Base-by-base conservation (phyloP, 2,113 vertebrate species). In the Microcebus tavaratra region DNA sequence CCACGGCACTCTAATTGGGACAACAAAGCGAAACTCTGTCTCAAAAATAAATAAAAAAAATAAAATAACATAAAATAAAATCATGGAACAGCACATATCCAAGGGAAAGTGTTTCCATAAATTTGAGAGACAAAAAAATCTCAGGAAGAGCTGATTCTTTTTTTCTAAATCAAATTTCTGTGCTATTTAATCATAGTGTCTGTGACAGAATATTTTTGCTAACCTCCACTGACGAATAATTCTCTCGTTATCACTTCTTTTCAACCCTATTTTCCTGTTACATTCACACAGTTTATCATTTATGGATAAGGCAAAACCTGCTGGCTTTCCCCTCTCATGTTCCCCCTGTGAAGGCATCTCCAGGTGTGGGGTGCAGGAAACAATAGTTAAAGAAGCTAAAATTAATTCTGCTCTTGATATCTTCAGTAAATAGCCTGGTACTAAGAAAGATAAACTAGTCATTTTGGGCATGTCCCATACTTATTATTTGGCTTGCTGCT, bases 111-210 rank as follows among this genome's bases (percentile, higher is more conserved):
- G 45, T 36, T 78, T 31, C 67, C 36, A 91, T 68, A 76, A 90
- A 67, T 72, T 53, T 83, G 34, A 70, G 39, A 93, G 8, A 68
- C n/a, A 57, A 18, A 57, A 96, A 68, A n/a, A 84, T 59, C 21
- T 75, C 80, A 92, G 59, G 21, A 73, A 73, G n/a, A 88, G 4
- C 9, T 27, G 34, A 70, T 73, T 63, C 34, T 57, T 67, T 82
- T 88, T 70, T 36, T n/a, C 42, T 88, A 96, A 94, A 72, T 39
- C 65, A 90, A 91, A 87, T 18, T 70, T 89, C 59, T 63, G 42
- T 36, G 53, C 27, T 91, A 85, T 63, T 61, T 87, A 34, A 86
- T 39, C 23, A 93, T 53, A 85, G 0, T 48, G 53, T 31, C 29
- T 85, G 72, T 68, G n/a, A 87, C 0, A 90, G 14, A 93, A 72